Percentiles rank a stretch among this genome's conserved stretches.
Evolutionary conservation across 2,113 vertebrate genomes (phyloP).

Genomic region (Protobothrops flavoviridis): DNA sequence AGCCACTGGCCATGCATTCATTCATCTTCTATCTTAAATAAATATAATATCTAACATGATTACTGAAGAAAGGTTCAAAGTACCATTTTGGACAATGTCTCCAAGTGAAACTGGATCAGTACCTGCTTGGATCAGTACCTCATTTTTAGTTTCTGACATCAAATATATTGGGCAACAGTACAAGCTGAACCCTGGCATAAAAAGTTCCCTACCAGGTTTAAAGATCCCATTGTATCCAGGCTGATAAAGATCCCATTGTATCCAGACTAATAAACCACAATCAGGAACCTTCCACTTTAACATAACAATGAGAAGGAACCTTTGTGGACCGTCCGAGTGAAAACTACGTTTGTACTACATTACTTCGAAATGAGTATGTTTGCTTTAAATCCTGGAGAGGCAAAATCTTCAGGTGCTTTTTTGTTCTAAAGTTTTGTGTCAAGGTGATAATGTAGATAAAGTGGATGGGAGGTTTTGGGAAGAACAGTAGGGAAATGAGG

Average conservation of each 20-base stretch:
- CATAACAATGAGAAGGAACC: conserved; percentile 15
- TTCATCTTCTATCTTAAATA: background rate
- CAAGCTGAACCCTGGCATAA: background rate
- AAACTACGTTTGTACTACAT: conserved; percentile 47
- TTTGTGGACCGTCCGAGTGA: conserved; percentile 19
- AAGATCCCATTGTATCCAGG: conserved; percentile 31
- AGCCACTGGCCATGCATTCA: background rate
- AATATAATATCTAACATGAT: background rate
- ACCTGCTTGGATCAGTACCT: background rate
- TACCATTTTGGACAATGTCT: background rate
- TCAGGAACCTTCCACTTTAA: conserved; percentile 7
- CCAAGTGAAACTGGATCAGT: background rate
- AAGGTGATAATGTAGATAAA: conserved; percentile 54
- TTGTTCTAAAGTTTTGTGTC: conserved; percentile 45
- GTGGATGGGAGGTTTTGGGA: conserved; percentile 50
- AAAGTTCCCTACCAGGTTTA: background rate
- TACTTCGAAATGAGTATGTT: conserved; percentile 50
- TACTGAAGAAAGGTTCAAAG: background rate
- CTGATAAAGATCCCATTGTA: conserved; percentile 32
- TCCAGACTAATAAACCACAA: conserved; percentile 10
- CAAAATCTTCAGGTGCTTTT: conserved; percentile 40
- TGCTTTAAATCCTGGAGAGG: conserved; percentile 42
- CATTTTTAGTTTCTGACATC: background rate
- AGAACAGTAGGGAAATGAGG: conserved; percentile 49
- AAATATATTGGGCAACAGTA: background rate